Evolutionary conservation across 2,888 invertebrate genomes (phyloP).

Genomic region (Lithodes maja): DNA sequence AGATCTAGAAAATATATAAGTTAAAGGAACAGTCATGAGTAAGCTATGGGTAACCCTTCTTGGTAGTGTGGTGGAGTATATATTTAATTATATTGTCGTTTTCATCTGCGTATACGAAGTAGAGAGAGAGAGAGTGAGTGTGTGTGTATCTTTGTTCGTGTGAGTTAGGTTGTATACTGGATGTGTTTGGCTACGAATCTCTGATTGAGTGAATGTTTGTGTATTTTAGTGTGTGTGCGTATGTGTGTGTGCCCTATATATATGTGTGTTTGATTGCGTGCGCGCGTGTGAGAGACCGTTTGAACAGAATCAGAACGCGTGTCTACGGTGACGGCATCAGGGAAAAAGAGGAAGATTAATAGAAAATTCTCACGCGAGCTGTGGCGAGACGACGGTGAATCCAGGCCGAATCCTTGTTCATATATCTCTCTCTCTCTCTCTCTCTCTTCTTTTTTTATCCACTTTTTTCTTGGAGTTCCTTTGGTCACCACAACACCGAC

Average conservation of each 20-base stretch:
- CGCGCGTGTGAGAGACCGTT: not conserved
- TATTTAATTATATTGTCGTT: no score
- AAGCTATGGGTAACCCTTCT: no score
- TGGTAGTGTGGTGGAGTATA: no score
- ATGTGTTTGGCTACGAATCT: no score
- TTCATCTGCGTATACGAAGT: no score
- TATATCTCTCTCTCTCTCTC: conserved; percentile 40
- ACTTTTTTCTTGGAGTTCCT: not conserved
- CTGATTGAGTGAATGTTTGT: no score
- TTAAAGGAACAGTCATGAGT: no score
- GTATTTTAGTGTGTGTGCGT: conserved; percentile 12
- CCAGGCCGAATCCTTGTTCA: not conserved
- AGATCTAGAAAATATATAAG: no score
- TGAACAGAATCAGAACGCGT: not conserved
- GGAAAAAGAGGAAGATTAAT: not conserved
- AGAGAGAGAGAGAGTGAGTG: no score
- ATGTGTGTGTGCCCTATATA: conserved; percentile 8
- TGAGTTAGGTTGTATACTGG: no score
- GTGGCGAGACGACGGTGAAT: not conserved
- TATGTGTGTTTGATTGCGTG: conserved; percentile 5
- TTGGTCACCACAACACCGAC: conserved; percentile 23
- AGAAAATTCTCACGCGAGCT: not conserved
- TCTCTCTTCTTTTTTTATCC: conserved; percentile 28
- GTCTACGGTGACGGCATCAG: not conserved
- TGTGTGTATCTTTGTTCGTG: no score